Evolutionary conservation across 2,113 vertebrate species (phyloP).

Genomic region (Scomber scombrus): DNA sequence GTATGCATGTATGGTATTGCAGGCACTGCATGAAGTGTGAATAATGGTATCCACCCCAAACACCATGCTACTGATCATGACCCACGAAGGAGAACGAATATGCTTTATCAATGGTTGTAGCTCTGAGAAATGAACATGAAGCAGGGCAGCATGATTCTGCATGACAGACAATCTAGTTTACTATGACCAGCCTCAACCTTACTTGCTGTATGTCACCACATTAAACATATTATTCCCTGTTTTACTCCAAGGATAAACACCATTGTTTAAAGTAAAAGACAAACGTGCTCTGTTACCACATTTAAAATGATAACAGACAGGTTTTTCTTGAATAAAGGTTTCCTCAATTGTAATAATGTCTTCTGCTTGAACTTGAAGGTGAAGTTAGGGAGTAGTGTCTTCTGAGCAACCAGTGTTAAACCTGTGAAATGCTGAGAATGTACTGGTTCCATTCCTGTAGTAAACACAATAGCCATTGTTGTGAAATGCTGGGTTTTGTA

Average conservation of each 20-base stretch:
- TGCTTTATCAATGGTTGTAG: background rate
- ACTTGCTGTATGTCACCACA: background rate
- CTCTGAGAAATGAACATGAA: background rate
- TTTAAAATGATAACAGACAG: background rate
- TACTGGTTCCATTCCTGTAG: conserved; percentile 45
- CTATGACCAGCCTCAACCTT: background rate
- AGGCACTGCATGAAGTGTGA: background rate
- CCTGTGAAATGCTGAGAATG: conserved; percentile 52
- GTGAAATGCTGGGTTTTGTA: conserved; percentile 53
- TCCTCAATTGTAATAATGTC: background rate
- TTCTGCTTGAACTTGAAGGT: conserved; percentile 21
- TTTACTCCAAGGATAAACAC: background rate
- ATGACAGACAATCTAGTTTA: background rate
- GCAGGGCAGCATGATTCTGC: background rate
- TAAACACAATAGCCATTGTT: conserved; percentile 78
- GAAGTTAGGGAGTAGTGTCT: background rate
- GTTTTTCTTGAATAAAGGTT: background rate
- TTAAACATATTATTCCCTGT: background rate
- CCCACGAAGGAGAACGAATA: conserved; percentile 17
- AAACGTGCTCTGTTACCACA: background rate
- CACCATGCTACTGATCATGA: background rate
- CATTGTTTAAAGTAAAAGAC: too few species aligned
- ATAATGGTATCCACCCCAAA: conserved; percentile 15
- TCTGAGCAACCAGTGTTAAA: background rate
- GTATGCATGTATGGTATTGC: background rate